These are phyloP conservation scores for Agriotes lineatus DNA, from an alignment of 2,888 invertebrate genomes.

Conservation along the genomic window DNA sequence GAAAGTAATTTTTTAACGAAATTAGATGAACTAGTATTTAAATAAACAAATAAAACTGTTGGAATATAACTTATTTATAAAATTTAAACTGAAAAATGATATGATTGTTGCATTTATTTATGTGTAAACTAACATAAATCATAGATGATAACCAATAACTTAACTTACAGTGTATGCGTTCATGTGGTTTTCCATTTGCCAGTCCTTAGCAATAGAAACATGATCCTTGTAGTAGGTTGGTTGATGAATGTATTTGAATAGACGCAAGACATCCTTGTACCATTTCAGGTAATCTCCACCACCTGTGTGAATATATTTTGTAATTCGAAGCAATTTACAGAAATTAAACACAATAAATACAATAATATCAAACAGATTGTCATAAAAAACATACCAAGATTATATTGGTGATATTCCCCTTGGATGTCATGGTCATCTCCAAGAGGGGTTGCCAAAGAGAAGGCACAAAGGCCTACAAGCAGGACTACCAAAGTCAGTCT, in stretches of 20 bases:
- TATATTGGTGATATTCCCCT: constrained; percentile 48
- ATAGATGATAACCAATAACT: background rate
- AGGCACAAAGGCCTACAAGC: constrained; percentile 41
- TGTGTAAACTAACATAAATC: too few species aligned
- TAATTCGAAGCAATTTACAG: too few species aligned
- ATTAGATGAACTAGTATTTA: too few species aligned
- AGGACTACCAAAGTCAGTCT: constrained; percentile 31
- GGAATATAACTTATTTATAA: too few species aligned
- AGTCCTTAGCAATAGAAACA: constrained; percentile 70
- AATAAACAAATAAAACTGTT: too few species aligned
- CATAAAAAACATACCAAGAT: constrained; percentile 65
- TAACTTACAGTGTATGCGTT: constrained; percentile 62
- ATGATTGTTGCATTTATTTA: too few species aligned
- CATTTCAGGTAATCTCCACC: background rate
- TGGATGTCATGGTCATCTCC: background rate
- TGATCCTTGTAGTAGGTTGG: constrained; percentile 69
- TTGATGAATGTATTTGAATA: constrained; percentile 75
- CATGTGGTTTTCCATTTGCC: constrained; percentile 61
- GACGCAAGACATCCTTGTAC: constrained; percentile 68
- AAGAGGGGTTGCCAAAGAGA: constrained; percentile 61
- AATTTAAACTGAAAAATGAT: too few species aligned
- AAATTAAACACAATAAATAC: too few species aligned
- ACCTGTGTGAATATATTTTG: background rate
- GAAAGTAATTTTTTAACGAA: too few species aligned
- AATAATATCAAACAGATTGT: background rate